Base-by-base conservation (phyloP, 2,113 vertebrate species). In the Cichladusa arquata region DNA sequence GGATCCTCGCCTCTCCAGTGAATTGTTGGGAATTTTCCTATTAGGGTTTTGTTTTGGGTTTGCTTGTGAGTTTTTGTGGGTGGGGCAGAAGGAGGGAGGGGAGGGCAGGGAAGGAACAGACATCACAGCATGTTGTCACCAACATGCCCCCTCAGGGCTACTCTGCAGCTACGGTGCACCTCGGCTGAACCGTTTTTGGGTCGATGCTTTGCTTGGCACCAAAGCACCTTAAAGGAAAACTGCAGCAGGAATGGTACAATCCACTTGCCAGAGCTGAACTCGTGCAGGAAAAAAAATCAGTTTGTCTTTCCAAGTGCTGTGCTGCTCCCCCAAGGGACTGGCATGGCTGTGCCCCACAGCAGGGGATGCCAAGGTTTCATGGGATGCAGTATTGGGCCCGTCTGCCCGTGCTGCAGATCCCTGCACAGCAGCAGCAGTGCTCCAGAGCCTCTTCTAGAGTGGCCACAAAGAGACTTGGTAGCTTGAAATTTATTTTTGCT, bases 151-250 rank as follows among this genome's bases (percentile, higher is more conserved):
- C 29, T 24, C 24, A 9, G 45, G 16, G 54, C 92, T 80, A 22
- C 53, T 56, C 81, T 5, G 94, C 54, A 53, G 87, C 93, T 81
- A 83, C 38, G 2, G 7, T 19, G 51, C 70, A 33, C 51, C 72
- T 29, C 34, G 6, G 66, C 66, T 8, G 64, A 38, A 13, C 50
- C 36, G 0, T 1, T 18, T 14, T 8, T 5, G 77, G 76, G 40
- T 29, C 0, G 29, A 31, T 40, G 92, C 93, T 94, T 95, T 86
- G 94, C 45, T 7, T 3, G n/a, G 10, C 3, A 34, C 57, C 95
- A 96, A 94, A 97, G 92, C 96, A 78, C 81, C 95, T 95, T 80
- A 78, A 95, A 97, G 96, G 95, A 95, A 96, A 97, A 96, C 95
- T 18, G 72, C 79, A 77, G 95, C 2, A 1, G 15, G 2, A 14